Percentiles rank a stretch among this genome's conserved stretches.
phyloP scores from a whole-genome alignment of 1,140 invertebrate genomes.

The Temnothorax curvispinosus region DNA sequence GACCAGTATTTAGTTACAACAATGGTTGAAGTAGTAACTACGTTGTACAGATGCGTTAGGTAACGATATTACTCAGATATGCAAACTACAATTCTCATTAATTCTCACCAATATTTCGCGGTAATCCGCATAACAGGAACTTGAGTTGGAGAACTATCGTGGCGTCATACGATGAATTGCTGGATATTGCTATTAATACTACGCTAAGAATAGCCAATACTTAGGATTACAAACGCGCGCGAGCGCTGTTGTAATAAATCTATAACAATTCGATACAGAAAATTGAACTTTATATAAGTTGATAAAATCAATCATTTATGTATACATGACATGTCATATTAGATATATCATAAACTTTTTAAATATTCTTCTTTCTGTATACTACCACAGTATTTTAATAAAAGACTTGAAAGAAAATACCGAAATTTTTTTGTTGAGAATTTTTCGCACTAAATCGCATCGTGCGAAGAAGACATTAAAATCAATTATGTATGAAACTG shows the following conservation, averaged over 20 bases:
- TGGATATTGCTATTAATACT: slow-evolving; percentile 54
- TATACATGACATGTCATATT: no score
- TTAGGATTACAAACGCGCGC: slow-evolving; percentile 21
- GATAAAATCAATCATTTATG: not conserved
- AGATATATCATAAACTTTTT: not conserved
- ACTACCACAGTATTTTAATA: not conserved
- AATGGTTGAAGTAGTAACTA: slow-evolving; percentile 45
- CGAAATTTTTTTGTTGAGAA: not conserved
- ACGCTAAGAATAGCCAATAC: not conserved
- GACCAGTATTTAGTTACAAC: slow-evolving; percentile 1
- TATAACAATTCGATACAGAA: not conserved
- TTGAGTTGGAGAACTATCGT: slow-evolving; percentile 47
- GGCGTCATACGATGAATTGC: slow-evolving; percentile 18
- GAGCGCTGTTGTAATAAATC: slow-evolving; percentile 9
- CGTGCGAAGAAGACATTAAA: not conserved
- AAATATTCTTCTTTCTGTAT: not conserved
- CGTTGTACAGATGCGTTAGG: slow-evolving; percentile 36
- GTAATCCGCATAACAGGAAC: slow-evolving; percentile 54
- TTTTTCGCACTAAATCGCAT: not conserved
- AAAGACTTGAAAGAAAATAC: not conserved
- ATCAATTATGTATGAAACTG: slow-evolving; percentile 26
- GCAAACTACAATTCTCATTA: slow-evolving; percentile 69
- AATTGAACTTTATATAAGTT: not conserved
- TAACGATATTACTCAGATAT: slow-evolving; percentile 60
- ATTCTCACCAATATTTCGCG: slow-evolving; percentile 66